Evolutionary conservation across 2,888 invertebrate species (phyloP), one percentile per base, ranked within the genome.

Genomic region (Drosophila pseudotakahashii): DNA sequence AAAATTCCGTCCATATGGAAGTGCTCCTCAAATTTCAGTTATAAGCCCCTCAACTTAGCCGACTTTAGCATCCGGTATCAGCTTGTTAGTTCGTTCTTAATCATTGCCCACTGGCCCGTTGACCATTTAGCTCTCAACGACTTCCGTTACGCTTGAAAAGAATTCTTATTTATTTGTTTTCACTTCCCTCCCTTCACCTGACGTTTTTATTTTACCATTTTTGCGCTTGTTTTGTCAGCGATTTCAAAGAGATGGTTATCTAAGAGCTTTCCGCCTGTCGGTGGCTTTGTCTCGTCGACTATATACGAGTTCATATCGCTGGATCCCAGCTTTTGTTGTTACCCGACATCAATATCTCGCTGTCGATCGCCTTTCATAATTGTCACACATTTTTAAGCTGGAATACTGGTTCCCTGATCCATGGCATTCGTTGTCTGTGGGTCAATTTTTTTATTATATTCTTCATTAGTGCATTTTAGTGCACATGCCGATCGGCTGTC

Each of bases 111-210:
- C 61, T 71, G 75, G 73, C 61, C 78, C 41, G 78, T 78, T 88
- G 88, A 85, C 82, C 85, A 88, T 88, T 82, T 82, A 82, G 67
- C 61, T 73, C 79, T 88, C 73, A 74, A 88, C 87, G 59, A 84
- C 83, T 88, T 84, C 83, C 83, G 83, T 84, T 88, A 77, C 68
- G 88, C 57, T 83, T 80, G 69, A 86, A 83, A 88, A 75, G 77
- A 83, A 85, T 73, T 73, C 54, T 73, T 75, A 63, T 69, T 60
- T 71, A 76, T 76, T 74, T 76, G 63, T 62, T 64, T 81, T 79
- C 77, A 73, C 72, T 75, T 67, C 67, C 73, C 50, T 26, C 19
- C 54, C 34, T 26, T 26, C 30, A 6, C 10, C 23, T 34, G 14
- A 13, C 23, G 9, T 42, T 37, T 58, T 58, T 60, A 39, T 48